phyloP scores from a whole-genome alignment of 2,888 invertebrate species.

The Caenorhabditis zanzibari region DNA sequence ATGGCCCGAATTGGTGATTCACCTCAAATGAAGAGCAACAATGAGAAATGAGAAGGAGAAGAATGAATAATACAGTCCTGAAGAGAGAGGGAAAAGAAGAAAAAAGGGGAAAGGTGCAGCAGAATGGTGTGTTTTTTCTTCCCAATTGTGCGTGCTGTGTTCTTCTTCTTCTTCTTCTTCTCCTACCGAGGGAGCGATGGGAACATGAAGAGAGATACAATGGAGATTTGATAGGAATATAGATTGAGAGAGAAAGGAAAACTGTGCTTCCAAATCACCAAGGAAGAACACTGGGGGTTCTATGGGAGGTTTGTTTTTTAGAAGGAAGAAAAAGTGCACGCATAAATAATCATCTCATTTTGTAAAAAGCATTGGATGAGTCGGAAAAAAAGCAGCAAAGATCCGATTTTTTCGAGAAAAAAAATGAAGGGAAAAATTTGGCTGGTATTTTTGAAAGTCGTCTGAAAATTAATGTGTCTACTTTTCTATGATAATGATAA shows the following conservation, averaged over 20 bases:
- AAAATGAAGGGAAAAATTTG: too few species aligned
- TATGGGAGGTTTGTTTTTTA: neutral
- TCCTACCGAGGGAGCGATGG: neutral
- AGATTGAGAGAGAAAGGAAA: neutral
- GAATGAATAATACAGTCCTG: neutral
- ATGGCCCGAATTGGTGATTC: neutral
- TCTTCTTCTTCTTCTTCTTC: neutral
- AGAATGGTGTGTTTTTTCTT: conserved; percentile 3
- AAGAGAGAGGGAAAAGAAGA: neutral
- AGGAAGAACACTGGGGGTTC: too few species aligned
- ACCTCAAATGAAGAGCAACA: neutral
- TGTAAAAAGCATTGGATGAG: neutral
- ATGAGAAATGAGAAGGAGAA: neutral
- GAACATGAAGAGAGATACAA: neutral
- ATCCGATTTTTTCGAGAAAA: too few species aligned
- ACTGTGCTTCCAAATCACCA: too few species aligned
- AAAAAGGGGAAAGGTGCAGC: neutral
- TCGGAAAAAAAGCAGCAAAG: too few species aligned
- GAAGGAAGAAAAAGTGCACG: neutral
- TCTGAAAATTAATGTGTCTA: too few species aligned
- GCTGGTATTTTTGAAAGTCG: too few species aligned
- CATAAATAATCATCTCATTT: neutral
- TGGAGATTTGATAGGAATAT: neutral
- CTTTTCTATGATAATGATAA: too few species aligned
- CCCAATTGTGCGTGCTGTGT: neutral